Evolutionary conservation across 2,797 vertebrate species (phyloP).

Genomic region (Hyperoplus lanceolatus): DNA sequence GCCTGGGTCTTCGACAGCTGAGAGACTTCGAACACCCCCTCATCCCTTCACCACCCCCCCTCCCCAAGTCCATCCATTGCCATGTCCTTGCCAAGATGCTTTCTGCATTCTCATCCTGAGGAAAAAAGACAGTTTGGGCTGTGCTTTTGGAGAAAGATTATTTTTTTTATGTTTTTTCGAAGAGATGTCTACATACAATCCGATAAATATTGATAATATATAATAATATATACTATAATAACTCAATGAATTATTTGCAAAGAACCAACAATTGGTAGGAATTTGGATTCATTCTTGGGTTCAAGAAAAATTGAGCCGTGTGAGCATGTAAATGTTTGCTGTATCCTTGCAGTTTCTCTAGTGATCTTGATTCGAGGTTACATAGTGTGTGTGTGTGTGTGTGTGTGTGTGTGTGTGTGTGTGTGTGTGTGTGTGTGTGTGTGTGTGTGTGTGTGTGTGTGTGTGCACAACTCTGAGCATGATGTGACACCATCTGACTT

Average conservation of each 20-base stretch:
- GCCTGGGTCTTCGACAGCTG: slow-evolving; percentile 78
- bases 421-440: neutral
- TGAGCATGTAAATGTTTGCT: slow-evolving; percentile 9
- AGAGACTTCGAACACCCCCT: slow-evolving; percentile 68
- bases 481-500: slow-evolving; percentile 59
- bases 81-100: slow-evolving; percentile 47
- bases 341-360: neutral
- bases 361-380: neutral
- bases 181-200: neutral
- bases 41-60: slow-evolving; percentile 55
- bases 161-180: neutral
- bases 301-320: neutral
- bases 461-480: slow-evolving; percentile 15
- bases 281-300: neutral
- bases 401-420: neutral
- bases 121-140: slow-evolving; percentile 18
- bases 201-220: neutral
- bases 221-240: neutral
- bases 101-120: slow-evolving; percentile 41
- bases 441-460: neutral
- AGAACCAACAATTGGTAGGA: neutral
- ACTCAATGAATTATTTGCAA: slow-evolving; percentile 7
- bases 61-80: slow-evolving; percentile 39
- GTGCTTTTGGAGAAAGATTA: slow-evolving; percentile 11
- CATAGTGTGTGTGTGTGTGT: neutral